Percentiles rank a stretch among this genome's conserved stretches.
Conservation (phyloP, 2,113 vertebrate species). For the Brachyhypopomus gauderio region DNA sequence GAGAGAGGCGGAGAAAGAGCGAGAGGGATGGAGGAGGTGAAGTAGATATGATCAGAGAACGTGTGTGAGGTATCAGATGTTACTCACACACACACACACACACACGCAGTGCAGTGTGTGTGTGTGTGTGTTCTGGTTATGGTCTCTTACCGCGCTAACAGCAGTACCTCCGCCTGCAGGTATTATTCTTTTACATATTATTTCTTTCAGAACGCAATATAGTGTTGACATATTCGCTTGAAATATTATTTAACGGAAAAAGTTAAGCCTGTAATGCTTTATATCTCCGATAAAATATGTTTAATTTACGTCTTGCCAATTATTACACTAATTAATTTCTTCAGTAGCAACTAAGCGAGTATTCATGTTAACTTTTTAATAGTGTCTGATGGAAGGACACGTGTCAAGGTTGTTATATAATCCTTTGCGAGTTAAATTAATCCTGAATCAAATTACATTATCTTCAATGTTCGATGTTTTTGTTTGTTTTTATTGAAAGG, state of each 20-base stretch:
- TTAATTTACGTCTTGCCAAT: too few relatives aligned
- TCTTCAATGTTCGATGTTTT: background rate
- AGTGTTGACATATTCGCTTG: too few relatives aligned
- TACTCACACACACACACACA: background rate
- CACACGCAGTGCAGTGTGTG: background rate
- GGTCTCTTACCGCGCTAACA: background rate
- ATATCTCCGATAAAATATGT: too few relatives aligned
- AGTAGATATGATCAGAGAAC: slow-evolving; percentile 6
- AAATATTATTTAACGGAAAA: too few relatives aligned
- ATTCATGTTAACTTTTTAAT: too few relatives aligned
- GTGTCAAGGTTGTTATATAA: too few relatives aligned
- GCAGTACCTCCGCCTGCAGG: background rate
- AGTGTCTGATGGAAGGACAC: too few relatives aligned
- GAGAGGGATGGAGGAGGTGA: background rate
- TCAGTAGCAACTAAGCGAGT: too few relatives aligned
- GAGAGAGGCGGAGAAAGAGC: background rate
- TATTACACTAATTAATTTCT: too few relatives aligned
- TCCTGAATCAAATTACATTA: background rate
- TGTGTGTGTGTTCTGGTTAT: background rate
- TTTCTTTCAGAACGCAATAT: background rate
- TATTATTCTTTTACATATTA: background rate
- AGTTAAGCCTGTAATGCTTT: too few relatives aligned
- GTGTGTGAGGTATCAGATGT: slow-evolving; percentile 7
- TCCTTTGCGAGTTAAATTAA: too few relatives aligned
- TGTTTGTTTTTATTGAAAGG: slow-evolving; percentile 24